These are phyloP conservation scores for Cettia cetti DNA, from an alignment of 2,113 vertebrate species.

Conservation along the genomic window DNA sequence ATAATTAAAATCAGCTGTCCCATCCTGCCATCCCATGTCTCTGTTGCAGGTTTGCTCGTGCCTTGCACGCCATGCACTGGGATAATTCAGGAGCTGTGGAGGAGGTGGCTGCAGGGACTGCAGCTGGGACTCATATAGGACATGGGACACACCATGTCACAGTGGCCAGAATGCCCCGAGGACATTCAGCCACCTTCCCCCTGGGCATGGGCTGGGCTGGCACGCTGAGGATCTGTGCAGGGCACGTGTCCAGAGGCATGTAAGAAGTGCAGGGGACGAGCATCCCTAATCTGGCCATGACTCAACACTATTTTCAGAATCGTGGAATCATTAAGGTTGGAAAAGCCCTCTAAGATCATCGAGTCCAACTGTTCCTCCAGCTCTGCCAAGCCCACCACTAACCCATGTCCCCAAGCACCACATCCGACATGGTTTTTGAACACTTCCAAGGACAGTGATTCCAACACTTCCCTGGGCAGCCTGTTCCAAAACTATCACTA, in stretches of 20 bases:
- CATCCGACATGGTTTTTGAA: background rate
- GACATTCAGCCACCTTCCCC: background rate
- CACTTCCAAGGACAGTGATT: background rate
- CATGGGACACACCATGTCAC: fast-evolving
- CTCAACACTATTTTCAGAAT: background rate
- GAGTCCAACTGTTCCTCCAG: background rate
- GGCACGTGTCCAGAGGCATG: background rate
- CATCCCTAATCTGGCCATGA: background rate
- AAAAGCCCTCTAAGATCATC: background rate
- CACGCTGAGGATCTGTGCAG: fast-evolving
- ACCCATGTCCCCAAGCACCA: background rate
- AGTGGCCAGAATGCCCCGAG: background rate
- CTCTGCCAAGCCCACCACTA: background rate
- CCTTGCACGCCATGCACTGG: background rate
- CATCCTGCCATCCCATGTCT: background rate
- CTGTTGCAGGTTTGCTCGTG: background rate
- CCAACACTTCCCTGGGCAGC: background rate
- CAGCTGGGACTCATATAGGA: fast-evolving
- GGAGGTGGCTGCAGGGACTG: background rate
- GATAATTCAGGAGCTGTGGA: background rate
- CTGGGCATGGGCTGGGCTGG: background rate
- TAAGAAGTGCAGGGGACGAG: background rate
- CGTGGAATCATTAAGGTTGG: background rate
- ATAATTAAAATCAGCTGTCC: conserved; percentile 60
- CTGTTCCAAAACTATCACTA: background rate